Conservation (phyloP, 2,113 vertebrate genomes). For the Catharus bicknelli region DNA sequence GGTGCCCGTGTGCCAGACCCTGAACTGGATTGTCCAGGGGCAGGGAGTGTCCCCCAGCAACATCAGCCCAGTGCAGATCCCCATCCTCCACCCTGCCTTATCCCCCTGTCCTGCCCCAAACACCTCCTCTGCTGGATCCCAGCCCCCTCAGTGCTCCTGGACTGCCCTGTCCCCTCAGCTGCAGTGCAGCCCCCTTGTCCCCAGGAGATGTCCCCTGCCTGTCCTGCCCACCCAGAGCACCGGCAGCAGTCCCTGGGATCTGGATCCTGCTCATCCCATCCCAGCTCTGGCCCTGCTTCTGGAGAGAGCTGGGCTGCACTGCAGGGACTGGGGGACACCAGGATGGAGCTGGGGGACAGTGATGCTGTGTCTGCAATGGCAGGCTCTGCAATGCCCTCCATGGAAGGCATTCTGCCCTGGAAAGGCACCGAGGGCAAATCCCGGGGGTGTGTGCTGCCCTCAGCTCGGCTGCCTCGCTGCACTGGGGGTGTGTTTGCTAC, state of each 20-base stretch:
- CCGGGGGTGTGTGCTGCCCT: not conserved
- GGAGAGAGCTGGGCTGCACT: not conserved
- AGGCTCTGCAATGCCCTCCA: not conserved
- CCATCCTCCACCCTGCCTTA: not conserved
- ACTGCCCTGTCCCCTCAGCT: not conserved
- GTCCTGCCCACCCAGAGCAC: not conserved
- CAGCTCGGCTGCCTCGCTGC: accelerated
- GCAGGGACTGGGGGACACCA: no score
- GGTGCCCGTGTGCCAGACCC: accelerated
- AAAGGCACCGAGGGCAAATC: not conserved
- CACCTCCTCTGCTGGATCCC: not conserved
- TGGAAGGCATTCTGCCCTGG: not conserved
- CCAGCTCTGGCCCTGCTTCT: not conserved
- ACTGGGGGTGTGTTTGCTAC: not conserved
- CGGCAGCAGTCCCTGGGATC: not conserved
- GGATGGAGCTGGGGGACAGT: not conserved
- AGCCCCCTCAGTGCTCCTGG: not conserved
- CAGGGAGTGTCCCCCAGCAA: not conserved
- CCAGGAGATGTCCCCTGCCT: not conserved
- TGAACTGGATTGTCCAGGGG: not conserved
- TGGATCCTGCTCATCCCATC: not conserved
- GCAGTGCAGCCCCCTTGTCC: not conserved
- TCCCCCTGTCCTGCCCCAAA: not conserved
- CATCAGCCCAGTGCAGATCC: not conserved
- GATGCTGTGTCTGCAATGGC: not conserved